Evolutionary conservation across 2,113 vertebrate species (phyloP).

Genomic region (Amphiprion ocellaris): DNA sequence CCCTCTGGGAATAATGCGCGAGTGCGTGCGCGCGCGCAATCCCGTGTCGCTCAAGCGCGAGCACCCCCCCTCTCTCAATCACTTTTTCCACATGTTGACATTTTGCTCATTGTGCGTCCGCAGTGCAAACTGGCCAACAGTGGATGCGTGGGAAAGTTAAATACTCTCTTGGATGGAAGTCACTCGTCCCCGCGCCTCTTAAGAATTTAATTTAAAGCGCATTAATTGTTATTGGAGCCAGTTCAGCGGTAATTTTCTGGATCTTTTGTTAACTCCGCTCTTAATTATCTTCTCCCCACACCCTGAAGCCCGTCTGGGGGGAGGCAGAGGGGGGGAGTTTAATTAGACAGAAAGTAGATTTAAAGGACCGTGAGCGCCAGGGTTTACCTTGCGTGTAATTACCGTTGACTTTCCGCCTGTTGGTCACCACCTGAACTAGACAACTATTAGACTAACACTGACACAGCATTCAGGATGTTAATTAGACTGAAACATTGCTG

Average conservation of each 20-base stretch:
- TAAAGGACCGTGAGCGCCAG: constrained; percentile 75
- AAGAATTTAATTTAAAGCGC: constrained; percentile 90
- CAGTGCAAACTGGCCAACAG: constrained; percentile 83
- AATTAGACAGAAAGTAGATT: constrained; percentile 85
- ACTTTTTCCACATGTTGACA: constrained; percentile 92
- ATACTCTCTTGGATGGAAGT: constrained; percentile 86
- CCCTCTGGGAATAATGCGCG: constrained; percentile 86
- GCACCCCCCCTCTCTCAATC: constrained; percentile 57
- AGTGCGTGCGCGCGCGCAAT: constrained; percentile 63
- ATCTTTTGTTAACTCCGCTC: constrained; percentile 84
- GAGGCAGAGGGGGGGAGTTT: constrained; percentile 70
- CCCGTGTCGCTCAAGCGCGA: constrained; percentile 71
- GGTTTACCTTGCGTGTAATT: constrained; percentile 82
- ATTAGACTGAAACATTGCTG: constrained; percentile 26
- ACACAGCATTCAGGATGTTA: constrained; percentile 42
- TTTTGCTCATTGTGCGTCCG: constrained; percentile 95
- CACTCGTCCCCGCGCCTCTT: constrained; percentile 70
- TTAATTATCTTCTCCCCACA: constrained; percentile 80
- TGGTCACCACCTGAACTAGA: constrained; percentile 84
- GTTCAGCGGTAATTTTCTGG: constrained; percentile 81
- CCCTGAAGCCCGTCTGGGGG: constrained; percentile 58
- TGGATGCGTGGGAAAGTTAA: constrained; percentile 99
- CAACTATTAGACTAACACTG: constrained; percentile 44
- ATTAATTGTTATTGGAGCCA: constrained; percentile 87
- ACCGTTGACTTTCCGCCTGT: constrained; percentile 83